phyloP scores from a whole-genome alignment of 1,140 invertebrate genomes.

The Colletes gigas region DNA sequence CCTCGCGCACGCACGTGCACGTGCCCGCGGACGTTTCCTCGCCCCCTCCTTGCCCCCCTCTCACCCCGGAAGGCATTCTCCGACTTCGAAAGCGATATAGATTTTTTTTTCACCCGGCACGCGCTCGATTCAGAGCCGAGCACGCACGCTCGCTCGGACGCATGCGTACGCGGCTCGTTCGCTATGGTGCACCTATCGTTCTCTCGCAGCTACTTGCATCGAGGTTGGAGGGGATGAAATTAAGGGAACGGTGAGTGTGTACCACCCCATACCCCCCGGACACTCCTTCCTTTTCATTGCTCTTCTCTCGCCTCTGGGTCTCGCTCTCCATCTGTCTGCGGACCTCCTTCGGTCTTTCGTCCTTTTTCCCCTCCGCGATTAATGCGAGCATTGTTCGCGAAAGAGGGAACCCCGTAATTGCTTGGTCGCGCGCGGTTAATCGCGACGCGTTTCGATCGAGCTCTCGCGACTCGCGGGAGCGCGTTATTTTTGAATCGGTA shows the following conservation, averaged over 20 bases:
- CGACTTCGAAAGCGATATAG: slow-evolving; percentile 51
- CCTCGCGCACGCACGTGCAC: slow-evolving; percentile 39
- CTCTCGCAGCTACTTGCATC: neutral
- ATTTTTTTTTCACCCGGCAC: slow-evolving; percentile 47
- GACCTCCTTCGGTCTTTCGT: neutral
- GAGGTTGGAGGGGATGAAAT: slow-evolving; percentile 8
- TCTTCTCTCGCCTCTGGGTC: slow-evolving; percentile 6
- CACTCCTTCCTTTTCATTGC: neutral
- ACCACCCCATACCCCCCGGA: slow-evolving; percentile 24
- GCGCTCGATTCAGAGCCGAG: slow-evolving; percentile 25
- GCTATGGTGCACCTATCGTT: neutral
- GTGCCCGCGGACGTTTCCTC: neutral
- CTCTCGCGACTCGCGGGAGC: neutral
- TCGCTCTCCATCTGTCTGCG: slow-evolving; percentile 23
- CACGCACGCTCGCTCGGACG: neutral
- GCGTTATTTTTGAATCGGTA: no score
- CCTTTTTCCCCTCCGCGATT: slow-evolving; percentile 4
- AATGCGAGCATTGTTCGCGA: neutral
- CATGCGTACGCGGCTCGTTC: neutral
- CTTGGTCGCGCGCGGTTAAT: neutral
- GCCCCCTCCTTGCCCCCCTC: no score
- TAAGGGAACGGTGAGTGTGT: slow-evolving; percentile 35
- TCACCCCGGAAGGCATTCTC: slow-evolving; percentile 23
- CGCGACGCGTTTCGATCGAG: neutral
- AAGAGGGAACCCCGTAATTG: neutral